Evolutionary conservation across 1,140 invertebrate species (phyloP), one percentile per base, ranked within the genome.

Genomic region (Drosophila tani): DNA sequence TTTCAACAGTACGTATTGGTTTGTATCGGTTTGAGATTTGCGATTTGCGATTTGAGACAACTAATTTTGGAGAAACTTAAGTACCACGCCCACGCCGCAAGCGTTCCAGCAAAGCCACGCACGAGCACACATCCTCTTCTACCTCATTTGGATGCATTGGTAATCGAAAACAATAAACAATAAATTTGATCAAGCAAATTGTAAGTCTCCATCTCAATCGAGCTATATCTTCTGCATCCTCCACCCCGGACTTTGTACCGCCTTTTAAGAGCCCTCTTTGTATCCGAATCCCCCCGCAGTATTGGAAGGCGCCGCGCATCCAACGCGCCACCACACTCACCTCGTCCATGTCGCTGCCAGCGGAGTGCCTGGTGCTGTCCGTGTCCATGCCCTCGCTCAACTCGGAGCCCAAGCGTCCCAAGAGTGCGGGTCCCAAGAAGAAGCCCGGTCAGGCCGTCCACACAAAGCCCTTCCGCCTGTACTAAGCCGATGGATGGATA

Each of bases 331-430:
- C 91, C 21, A 92, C 92, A 46, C 56, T 93, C 58, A 91, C 92
- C 73, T 91, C 92, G 60, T 92, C 91, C 62, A 92, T 93, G 88
- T 93, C 92, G 49, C 77, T 93, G 71, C 92, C 92, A 67, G 91
- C 92, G 43, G 92, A 93, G 74, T 93, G 92, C 46, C 59, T 93
- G 29, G 91, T 93, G 14, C 67, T 93, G 17, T 93, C 92, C 12
- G 92, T 93, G 6, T 93, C 92, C 51, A 93, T 93, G 83, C 91
- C 92, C 65, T 93, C 92, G 24, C 73, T 92, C 4, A 92, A 92
- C 68, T 90, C 85, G 14, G 88, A 91, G 59, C 74, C 75, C 24
- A 93, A 86, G 58, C 77, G 91, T 51, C 91, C 91, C 8, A 92
- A 92, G 76, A 92, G 91, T 53, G 91, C 91, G 29, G 84, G 91